Evolutionary conservation across 2,888 invertebrate genomes (phyloP).

Genomic region (Oscheius myriophilus): DNA sequence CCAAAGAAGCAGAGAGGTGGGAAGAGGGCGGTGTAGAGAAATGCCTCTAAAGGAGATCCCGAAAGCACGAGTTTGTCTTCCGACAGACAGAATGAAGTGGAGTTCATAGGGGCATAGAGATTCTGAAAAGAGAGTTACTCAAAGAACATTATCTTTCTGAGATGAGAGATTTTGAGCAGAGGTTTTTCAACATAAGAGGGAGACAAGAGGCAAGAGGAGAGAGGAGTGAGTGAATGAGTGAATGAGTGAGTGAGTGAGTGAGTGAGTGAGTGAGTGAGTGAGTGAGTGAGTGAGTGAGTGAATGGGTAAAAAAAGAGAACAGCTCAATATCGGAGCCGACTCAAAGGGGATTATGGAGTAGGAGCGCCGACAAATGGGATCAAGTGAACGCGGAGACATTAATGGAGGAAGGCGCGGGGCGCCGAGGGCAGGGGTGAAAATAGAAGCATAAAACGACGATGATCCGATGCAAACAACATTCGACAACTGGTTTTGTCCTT

Average conservation of each 20-base stretch:
- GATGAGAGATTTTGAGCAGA: too few species aligned
- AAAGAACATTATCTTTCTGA: neutral
- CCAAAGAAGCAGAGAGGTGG: slow-evolving; percentile 59
- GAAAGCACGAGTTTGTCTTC: slow-evolving; percentile 51
- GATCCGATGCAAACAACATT: too few species aligned
- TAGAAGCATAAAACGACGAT: too few species aligned
- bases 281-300: neutral
- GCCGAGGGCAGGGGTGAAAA: too few species aligned
- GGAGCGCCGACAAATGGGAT: slow-evolving; percentile 7
- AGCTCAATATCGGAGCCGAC: neutral
- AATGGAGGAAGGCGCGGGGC: too few species aligned
- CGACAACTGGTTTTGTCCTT: too few species aligned
- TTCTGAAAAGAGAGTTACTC: neutral
- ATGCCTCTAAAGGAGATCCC: slow-evolving; percentile 56
- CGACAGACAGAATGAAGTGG: slow-evolving; percentile 49
- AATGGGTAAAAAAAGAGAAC: neutral
- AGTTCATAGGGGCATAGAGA: slow-evolving; percentile 11
- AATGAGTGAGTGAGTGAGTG: neutral
- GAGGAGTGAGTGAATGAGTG: neutral
- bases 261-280: neutral
- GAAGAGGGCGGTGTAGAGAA: slow-evolving; percentile 55
- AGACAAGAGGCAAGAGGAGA: too few species aligned
- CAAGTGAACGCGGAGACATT: neutral
- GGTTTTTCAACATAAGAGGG: too few species aligned
- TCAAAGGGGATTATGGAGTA: neutral